These are phyloP conservation scores for Leptinotarsa juncta DNA, from an alignment of 2,888 invertebrate species.

Conservation along the genomic window DNA sequence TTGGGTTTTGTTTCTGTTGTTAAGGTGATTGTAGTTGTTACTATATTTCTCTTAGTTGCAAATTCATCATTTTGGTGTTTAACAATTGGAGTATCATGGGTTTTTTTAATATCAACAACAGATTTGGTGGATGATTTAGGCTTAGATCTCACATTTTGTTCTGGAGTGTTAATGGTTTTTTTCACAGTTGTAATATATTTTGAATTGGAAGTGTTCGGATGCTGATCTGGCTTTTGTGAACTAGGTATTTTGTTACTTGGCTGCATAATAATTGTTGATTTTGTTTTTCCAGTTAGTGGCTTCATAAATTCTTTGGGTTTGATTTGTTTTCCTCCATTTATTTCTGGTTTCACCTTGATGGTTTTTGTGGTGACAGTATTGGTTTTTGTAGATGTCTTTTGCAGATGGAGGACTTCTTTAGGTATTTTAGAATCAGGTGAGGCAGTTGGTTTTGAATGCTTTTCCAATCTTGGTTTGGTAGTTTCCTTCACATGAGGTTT, in stretches of 20 bases:
- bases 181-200: slow-evolving; percentile 32
- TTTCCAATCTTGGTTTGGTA: slow-evolving; percentile 25
- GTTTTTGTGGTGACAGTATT: slow-evolving; percentile 49
- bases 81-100: slow-evolving; percentile 44
- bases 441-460: slow-evolving; percentile 39
- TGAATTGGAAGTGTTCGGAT: slow-evolving; percentile 13
- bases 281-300: slow-evolving; percentile 28
- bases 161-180: slow-evolving; percentile 33
- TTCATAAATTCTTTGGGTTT: slow-evolving; percentile 43
- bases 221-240: slow-evolving; percentile 25
- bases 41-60: slow-evolving; percentile 48
- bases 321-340: slow-evolving; percentile 46
- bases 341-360: slow-evolving; percentile 35
- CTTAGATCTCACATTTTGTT: slow-evolving; percentile 34
- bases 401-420: not conserved
- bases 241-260: slow-evolving; percentile 2
- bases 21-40: slow-evolving; percentile 57
- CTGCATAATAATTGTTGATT: slow-evolving; percentile 9
- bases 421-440: slow-evolving; percentile 25
- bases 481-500: slow-evolving; percentile 37
- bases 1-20: slow-evolving; percentile 49
- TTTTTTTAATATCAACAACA: slow-evolving; percentile 37
- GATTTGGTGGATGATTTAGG: slow-evolving; percentile 52
- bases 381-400: not conserved
- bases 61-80: slow-evolving; percentile 25